Percentiles rank a stretch among this genome's conserved stretches.
phyloP scores from a whole-genome alignment of 2,113 vertebrate species.

The Pristiophorus japonicus region DNA sequence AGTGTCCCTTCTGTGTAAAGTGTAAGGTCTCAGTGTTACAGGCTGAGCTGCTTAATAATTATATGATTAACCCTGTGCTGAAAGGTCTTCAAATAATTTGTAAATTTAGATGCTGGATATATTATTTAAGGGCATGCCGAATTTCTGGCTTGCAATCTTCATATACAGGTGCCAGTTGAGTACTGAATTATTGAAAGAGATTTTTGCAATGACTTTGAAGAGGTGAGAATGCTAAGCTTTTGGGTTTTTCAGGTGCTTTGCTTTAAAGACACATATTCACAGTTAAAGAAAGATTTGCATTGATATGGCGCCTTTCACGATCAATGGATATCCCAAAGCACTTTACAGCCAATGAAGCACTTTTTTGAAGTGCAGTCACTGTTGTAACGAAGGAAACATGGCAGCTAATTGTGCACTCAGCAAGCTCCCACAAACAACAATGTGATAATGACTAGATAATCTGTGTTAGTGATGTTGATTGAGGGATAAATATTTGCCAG shows the following conservation, averaged over 20 bases:
- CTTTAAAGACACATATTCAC: not conserved
- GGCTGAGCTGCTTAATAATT: not conserved
- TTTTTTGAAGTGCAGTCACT: no score
- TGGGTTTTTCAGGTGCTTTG: not conserved
- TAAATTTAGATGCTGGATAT: not conserved
- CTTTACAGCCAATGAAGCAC: no score
- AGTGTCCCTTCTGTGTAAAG: not conserved
- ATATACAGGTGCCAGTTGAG: not conserved
- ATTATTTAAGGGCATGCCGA: not conserved
- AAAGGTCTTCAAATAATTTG: constrained; percentile 4
- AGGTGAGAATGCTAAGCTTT: not conserved
- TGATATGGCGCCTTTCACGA: no score
- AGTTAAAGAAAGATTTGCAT: no score
- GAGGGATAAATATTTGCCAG: no score
- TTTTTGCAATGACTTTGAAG: not conserved
- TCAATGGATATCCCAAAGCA: no score
- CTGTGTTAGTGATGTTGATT: no score
- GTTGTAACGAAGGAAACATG: no score
- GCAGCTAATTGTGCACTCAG: no score
- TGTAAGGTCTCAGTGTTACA: not conserved
- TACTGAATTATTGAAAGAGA: not conserved
- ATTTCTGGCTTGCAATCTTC: no score
- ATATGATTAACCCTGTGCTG: constrained; percentile 16
- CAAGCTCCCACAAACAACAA: no score
- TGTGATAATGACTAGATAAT: no score